Conservation (phyloP, 2,113 vertebrate species). For the Amphilophus citrinellus region DNA sequence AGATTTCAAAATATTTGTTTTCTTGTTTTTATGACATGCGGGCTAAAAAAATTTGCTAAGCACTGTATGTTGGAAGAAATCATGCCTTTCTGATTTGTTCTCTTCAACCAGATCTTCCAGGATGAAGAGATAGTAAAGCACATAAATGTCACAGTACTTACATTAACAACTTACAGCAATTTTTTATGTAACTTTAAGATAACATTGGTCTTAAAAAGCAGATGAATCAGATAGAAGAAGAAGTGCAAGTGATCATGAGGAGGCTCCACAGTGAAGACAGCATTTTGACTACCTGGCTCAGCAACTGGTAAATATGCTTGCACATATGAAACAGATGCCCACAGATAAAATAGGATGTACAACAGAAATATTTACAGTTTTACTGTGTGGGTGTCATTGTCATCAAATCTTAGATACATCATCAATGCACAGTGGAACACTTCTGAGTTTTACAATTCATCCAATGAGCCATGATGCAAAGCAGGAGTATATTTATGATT, state of each 20-base stretch:
- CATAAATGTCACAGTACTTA: not conserved
- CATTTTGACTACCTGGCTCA: not conserved
- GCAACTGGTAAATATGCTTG: not conserved
- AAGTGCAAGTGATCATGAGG: not conserved
- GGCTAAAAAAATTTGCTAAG: not conserved
- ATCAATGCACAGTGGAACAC: too few species aligned
- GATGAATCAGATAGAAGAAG: not conserved
- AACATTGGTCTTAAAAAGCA: not conserved
- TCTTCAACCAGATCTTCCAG: not conserved
- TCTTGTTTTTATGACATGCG: not conserved
- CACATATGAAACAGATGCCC: not conserved
- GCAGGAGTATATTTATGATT: not conserved
- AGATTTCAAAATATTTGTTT: not conserved
- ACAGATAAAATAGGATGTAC: not conserved
- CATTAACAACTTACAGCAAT: too few species aligned
- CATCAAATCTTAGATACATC: not conserved
- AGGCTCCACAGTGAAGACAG: not conserved
- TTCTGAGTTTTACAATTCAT: too few species aligned
- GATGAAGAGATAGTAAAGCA: not conserved
- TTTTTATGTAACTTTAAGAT: not conserved
- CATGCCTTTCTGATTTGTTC: not conserved
- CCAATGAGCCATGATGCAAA: not conserved
- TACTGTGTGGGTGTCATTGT: not conserved
- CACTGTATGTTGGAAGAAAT: not conserved
- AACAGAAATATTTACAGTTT: not conserved